phyloP scores from a whole-genome alignment of 2,113 vertebrate genomes.

The Cricetomys ansorgei region DNA sequence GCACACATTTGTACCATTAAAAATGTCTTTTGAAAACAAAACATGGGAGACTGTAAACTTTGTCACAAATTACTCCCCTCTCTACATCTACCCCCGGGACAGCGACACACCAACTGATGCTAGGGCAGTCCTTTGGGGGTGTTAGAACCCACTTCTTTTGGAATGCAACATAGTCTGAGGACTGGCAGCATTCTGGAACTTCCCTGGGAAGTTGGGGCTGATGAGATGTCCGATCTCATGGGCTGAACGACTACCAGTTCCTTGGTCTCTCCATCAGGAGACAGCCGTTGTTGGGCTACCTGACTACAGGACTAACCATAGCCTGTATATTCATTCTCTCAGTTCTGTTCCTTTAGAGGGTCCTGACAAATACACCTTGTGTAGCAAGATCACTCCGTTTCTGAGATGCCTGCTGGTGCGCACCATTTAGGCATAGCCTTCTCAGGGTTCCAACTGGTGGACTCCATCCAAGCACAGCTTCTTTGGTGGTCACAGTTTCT shows the following conservation, averaged over 20 bases:
- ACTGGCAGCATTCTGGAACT: background rate
- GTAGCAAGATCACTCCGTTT: background rate
- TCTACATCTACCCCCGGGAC: too few species aligned
- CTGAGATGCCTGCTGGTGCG: background rate
- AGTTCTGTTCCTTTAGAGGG: background rate
- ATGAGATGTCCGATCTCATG: background rate
- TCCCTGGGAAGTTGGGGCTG: background rate
- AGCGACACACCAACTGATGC: background rate
- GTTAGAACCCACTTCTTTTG: background rate
- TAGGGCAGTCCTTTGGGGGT: background rate
- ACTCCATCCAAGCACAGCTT: background rate
- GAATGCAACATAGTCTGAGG: background rate
- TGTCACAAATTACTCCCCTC: background rate
- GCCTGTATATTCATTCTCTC: background rate
- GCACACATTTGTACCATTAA: background rate
- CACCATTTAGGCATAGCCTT: background rate
- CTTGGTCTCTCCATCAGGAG: background rate
- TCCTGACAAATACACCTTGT: background rate
- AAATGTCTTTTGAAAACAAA: background rate
- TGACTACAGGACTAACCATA: too few species aligned
- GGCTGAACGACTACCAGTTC: background rate
- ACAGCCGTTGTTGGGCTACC: background rate
- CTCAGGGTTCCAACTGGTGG: background rate
- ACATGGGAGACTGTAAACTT: background rate
- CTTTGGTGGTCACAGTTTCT: background rate